Percentiles rank a stretch among this genome's conserved stretches.
phyloP scores from a whole-genome alignment of 2,797 vertebrate genomes.

The Triplophysa bombifrons region DNA sequence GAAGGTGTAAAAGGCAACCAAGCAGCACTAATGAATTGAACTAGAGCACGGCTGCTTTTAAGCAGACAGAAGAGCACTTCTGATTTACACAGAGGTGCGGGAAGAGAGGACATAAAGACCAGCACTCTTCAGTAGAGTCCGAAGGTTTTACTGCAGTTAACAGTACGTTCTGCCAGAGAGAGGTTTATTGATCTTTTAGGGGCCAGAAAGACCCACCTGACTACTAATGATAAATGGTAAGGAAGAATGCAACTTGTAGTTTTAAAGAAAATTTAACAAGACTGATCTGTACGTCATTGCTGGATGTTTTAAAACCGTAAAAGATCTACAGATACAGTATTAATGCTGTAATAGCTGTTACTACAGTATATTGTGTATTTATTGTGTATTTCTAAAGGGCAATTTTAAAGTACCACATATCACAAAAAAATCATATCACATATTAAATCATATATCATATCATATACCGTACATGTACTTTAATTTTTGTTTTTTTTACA shows the following conservation, averaged over 20 bases:
- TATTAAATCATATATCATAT: too few species aligned
- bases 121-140: not conserved
- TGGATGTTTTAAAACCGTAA: not conserved
- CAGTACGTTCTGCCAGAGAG: not conserved
- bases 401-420: too few species aligned
- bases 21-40: slow-evolving; percentile 59
- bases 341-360: too few species aligned
- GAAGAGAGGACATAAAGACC: slow-evolving; percentile 42
- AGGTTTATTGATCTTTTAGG: not conserved
- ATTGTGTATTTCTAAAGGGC: too few species aligned
- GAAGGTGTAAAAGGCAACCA: slow-evolving; percentile 55
- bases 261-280: not conserved
- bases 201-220: not conserved
- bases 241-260: not conserved
- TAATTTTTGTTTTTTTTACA: too few species aligned
- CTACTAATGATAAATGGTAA: not conserved
- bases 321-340: too few species aligned
- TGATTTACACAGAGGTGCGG: slow-evolving; percentile 50
- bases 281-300: not conserved
- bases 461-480: too few species aligned
- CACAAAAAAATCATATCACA: too few species aligned
- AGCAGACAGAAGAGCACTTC: slow-evolving; percentile 38
- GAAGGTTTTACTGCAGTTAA: slow-evolving; percentile 22
- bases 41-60: slow-evolving; percentile 49
- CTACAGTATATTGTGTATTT: too few species aligned